Evolutionary conservation across 2,888 invertebrate genomes (phyloP).

Genomic region (Gastrophysa polygoni): DNA sequence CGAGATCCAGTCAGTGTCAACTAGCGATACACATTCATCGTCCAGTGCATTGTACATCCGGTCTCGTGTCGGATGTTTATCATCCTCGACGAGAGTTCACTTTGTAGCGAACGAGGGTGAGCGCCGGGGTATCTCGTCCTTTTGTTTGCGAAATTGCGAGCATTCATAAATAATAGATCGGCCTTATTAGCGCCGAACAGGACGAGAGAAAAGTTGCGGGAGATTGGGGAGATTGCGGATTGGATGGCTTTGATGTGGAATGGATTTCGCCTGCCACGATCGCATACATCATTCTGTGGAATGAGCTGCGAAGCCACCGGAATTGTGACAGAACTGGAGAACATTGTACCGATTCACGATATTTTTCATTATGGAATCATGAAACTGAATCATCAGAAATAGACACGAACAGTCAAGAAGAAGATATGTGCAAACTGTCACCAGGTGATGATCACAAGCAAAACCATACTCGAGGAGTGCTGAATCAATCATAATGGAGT

Average conservation of each 20-base stretch:
- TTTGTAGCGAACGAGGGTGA: neutral
- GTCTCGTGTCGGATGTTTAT: slow-evolving; percentile 34
- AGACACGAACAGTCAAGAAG: too few relatives aligned
- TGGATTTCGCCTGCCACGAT: neutral
- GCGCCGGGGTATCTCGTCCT: neutral
- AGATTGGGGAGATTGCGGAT: neutral
- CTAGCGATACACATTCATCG: slow-evolving; percentile 30
- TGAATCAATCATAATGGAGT: too few relatives aligned
- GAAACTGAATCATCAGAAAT: too few relatives aligned
- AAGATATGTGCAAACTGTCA: too few relatives aligned
- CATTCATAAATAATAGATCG: neutral
- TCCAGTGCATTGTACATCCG: slow-evolving; percentile 34
- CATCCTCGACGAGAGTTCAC: slow-evolving; percentile 27
- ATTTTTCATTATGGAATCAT: too few relatives aligned
- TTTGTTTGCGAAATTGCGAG: neutral
- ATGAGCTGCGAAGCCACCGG: too few relatives aligned
- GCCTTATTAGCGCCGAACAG: neutral
- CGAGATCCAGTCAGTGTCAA: slow-evolving; percentile 23
- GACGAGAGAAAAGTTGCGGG: neutral
- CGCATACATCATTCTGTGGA: neutral
- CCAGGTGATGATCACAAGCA: too few relatives aligned
- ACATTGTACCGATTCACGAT: too few relatives aligned
- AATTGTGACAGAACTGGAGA: too few relatives aligned
- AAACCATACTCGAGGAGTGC: too few relatives aligned
- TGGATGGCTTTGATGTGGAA: neutral